Percentiles rank a stretch among this genome's conserved stretches.
These are phyloP conservation scores for Sitta europaea DNA, from an alignment of 2,113 vertebrate genomes.

Conservation along the genomic window DNA sequence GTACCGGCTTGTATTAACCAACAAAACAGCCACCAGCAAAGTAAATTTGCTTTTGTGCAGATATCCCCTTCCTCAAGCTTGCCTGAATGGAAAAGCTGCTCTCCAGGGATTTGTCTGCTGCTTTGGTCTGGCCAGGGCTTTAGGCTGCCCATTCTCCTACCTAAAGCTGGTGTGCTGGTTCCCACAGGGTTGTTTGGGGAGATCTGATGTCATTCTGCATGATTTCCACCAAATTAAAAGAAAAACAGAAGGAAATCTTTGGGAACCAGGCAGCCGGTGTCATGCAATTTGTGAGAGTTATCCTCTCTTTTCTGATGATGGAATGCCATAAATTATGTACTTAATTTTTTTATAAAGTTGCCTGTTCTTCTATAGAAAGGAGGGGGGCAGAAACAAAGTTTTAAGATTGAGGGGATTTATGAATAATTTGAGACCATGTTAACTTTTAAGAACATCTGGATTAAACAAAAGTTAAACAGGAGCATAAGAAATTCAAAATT, in stretches of 20 bases:
- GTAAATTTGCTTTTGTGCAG: constrained; percentile 71
- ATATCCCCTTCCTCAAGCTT: constrained; percentile 56
- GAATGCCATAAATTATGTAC: neutral
- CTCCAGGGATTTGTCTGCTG: constrained; percentile 9
- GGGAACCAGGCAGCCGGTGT: neutral
- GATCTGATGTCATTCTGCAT: neutral
- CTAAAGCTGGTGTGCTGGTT: neutral
- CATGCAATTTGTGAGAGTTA: neutral
- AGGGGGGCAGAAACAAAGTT: neutral
- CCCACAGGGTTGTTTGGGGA: neutral
- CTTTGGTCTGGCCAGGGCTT: neutral
- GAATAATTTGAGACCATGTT: neutral
- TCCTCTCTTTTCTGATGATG: neutral
- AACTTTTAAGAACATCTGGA: neutral
- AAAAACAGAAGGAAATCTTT: neutral
- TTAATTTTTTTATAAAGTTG: neutral
- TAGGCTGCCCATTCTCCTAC: neutral
- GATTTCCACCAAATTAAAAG: neutral
- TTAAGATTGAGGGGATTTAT: neutral
- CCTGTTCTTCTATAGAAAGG: neutral
- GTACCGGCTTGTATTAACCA: constrained; percentile 46
- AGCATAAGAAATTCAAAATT: neutral
- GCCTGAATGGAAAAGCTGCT: constrained; percentile 55
- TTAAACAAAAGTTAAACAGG: neutral
- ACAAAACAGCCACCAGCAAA: constrained; percentile 56